Conservation (phyloP, 2,888 invertebrate genomes). For the Notodonta dromedarius region DNA sequence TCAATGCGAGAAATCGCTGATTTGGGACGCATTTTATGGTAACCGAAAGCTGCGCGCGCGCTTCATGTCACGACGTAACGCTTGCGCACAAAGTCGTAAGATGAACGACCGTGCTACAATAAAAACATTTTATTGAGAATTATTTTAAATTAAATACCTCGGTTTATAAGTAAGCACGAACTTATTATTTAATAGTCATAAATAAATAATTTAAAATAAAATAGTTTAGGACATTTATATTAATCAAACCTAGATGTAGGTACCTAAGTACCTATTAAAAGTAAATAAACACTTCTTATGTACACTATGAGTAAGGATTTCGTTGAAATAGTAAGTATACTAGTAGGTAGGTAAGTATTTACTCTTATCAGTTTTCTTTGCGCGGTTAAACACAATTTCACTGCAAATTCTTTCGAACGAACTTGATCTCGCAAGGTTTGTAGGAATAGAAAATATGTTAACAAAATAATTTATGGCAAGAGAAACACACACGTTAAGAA, state of each 20-base stretch:
- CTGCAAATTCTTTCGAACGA: constrained; percentile 18
- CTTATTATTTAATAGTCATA: too few species aligned
- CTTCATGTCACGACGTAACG: constrained; percentile 30
- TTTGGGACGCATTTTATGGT: constrained; percentile 71
- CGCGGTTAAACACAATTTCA: constrained; percentile 28
- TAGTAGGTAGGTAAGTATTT: neutral
- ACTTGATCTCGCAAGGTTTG: neutral
- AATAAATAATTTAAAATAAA: too few species aligned
- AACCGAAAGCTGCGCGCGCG: constrained; percentile 55
- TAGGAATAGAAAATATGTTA: neutral
- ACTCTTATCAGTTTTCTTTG: neutral
- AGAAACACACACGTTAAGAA: neutral
- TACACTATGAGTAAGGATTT: too few species aligned
- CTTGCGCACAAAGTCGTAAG: constrained; percentile 31
- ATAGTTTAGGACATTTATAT: constrained; percentile 3
- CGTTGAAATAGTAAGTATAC: too few species aligned
- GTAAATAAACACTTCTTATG: neutral
- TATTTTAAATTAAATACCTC: too few species aligned
- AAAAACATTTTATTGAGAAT: too few species aligned
- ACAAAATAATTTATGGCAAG: neutral
- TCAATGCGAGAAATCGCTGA: constrained; percentile 71
- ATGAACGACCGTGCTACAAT: constrained; percentile 12
- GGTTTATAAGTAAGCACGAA: too few species aligned
- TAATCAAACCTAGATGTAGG: neutral
- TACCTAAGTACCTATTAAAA: neutral